phyloP scores from a whole-genome alignment of 2,888 invertebrate species.

The Ornithoptera priamus region DNA sequence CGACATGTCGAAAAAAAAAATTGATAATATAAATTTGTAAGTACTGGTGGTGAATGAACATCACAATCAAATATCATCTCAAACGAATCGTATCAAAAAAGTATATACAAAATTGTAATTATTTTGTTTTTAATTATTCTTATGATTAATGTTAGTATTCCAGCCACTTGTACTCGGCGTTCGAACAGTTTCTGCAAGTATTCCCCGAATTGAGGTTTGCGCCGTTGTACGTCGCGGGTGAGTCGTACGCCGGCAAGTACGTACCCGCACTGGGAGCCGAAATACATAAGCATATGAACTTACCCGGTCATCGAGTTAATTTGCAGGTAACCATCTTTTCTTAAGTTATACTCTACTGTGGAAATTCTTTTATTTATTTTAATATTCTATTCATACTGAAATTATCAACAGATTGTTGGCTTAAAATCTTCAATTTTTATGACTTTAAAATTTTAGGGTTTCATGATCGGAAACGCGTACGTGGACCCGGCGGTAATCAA shows the following conservation, averaged over 20 bases:
- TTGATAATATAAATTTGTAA: too few species aligned
- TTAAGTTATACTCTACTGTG: too few species aligned
- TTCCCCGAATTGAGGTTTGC: constrained; percentile 79
- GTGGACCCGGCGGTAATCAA: constrained; percentile 64
- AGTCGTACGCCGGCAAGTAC: constrained; percentile 83
- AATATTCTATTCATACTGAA: too few species aligned
- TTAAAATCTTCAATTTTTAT: neutral
- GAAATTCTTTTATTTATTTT: too few species aligned
- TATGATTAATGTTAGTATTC: constrained; percentile 52
- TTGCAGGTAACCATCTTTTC: constrained; percentile 55
- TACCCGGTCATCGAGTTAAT: constrained; percentile 54
- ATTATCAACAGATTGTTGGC: too few species aligned
- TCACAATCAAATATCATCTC: too few species aligned
- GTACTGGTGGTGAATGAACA: too few species aligned
- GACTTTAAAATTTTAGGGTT: constrained; percentile 48
- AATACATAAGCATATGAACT: constrained; percentile 65
- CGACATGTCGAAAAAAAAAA: too few species aligned
- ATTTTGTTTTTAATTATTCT: neutral
- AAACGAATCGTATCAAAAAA: too few species aligned
- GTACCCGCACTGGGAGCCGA: constrained; percentile 80
- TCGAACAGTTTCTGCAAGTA: constrained; percentile 81
- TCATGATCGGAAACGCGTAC: constrained; percentile 67
- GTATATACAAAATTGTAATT: too few species aligned
- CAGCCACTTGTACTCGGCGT: constrained; percentile 77
- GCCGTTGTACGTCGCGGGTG: constrained; percentile 83